These are phyloP conservation scores for Callospermophilus lateralis DNA, from an alignment of 2,113 vertebrate genomes.

Conservation along the genomic window DNA sequence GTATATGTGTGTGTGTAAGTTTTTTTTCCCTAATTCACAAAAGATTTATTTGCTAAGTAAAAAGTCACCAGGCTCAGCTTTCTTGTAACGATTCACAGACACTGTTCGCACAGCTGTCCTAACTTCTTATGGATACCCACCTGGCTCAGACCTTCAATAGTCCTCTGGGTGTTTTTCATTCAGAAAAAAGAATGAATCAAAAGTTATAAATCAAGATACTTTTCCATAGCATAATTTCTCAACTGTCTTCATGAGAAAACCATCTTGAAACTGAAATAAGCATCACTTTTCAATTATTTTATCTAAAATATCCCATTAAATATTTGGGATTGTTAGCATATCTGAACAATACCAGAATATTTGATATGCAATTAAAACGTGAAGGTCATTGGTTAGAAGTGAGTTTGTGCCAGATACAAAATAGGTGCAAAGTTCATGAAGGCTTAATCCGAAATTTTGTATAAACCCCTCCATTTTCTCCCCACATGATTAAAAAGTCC, in stretches of 20 bases:
- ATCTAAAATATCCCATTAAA: not conserved
- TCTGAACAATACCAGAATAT: not conserved
- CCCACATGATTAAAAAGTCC: not conserved
- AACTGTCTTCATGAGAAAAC: constrained; percentile 13
- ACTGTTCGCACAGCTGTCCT: not conserved
- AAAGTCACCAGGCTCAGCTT: not conserved
- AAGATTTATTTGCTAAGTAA: not conserved
- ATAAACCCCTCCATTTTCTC: not conserved
- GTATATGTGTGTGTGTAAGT: not conserved
- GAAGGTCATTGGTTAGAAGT: not conserved
- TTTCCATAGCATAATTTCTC: not conserved
- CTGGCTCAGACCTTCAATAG: not conserved
- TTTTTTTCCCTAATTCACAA: not conserved
- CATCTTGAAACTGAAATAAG: not conserved
- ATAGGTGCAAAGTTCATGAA: not conserved
- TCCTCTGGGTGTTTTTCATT: not conserved
- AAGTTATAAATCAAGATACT: not conserved
- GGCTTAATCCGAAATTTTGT: not conserved
- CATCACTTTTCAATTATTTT: not conserved
- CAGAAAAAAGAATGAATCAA: not conserved
- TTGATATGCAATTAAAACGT: not conserved
- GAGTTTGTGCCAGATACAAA: not conserved
- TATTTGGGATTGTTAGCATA: not conserved
- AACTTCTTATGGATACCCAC: not conserved
- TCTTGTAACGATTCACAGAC: not conserved